phyloP scores from a whole-genome alignment of 2,797 vertebrate genomes.

The Tapera naevia region DNA sequence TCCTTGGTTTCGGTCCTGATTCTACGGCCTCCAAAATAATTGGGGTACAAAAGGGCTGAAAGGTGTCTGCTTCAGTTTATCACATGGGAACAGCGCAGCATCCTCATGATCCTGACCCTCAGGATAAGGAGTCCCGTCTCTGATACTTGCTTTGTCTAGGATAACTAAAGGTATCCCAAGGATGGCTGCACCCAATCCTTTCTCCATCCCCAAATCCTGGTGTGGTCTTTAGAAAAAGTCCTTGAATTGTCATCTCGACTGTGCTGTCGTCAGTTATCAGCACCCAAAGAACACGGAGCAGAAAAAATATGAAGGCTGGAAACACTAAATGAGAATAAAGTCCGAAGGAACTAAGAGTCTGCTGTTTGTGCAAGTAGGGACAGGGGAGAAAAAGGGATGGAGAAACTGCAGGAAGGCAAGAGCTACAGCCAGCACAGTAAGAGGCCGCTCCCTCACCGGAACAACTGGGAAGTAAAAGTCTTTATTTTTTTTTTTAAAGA shows the following conservation, averaged over 20 bases:
- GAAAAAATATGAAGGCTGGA: rapidly evolving
- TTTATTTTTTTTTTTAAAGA: neutral
- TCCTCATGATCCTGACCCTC: neutral
- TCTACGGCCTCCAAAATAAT: neutral
- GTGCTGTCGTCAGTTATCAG: neutral
- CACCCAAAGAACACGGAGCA: neutral
- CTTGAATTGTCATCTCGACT: neutral
- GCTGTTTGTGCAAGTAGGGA: neutral
- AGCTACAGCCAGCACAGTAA: neutral
- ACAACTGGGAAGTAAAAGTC: neutral
- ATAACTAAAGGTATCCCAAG: neutral
- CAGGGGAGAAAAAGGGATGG: neutral
- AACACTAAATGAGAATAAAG: neutral
- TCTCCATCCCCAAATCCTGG: neutral
- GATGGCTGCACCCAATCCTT: neutral
- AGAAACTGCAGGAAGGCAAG: neutral
- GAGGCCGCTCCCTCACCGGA: neutral
- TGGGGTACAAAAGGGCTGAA: neutral
- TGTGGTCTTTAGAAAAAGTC: neutral
- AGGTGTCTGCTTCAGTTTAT: neutral
- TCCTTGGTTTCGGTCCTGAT: neutral
- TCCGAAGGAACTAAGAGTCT: neutral
- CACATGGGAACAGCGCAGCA: rapidly evolving
- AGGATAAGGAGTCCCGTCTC: neutral
- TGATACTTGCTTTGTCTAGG: neutral